A percentile compares a stretch with the other conserved stretches of the same genome.
These are phyloP conservation scores for Dendrolimus houi DNA, from an alignment of 2,888 invertebrate genomes.

Conservation along the genomic window DNA sequence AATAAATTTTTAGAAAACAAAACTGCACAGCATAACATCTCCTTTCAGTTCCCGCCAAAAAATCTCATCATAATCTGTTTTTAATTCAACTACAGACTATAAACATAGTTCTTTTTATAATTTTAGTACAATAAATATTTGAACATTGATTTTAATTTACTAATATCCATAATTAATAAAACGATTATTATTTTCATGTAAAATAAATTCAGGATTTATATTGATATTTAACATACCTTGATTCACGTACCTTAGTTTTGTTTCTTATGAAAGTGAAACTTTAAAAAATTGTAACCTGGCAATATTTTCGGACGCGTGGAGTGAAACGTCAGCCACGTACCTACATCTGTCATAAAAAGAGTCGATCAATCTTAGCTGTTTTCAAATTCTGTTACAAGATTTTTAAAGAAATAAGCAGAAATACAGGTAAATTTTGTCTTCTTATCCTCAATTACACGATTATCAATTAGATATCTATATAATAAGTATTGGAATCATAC, in stretches of 20 bases:
- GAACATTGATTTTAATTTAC: too few relatives aligned
- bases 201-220: too few relatives aligned
- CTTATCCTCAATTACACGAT: background rate
- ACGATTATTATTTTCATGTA: too few relatives aligned
- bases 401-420: background rate
- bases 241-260: too few relatives aligned
- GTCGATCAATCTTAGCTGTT: background rate
- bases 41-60: too few relatives aligned
- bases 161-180: too few relatives aligned
- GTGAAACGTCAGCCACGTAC: slow-evolving; percentile 75
- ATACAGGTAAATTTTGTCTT: background rate
- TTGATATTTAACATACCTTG: too few relatives aligned
- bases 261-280: background rate
- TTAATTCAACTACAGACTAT: too few relatives aligned
- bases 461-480: background rate
- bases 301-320: slow-evolving; percentile 65
- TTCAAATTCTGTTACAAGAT: background rate
- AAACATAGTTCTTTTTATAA: too few relatives aligned
- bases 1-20: too few relatives aligned
- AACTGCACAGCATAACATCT: too few relatives aligned
- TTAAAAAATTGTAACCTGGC: slow-evolving; percentile 28
- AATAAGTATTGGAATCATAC: background rate
- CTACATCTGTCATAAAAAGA: slow-evolving; percentile 34
- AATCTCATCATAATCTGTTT: too few relatives aligned
- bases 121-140: background rate